Evolutionary conservation across 2,113 vertebrate species (phyloP), one percentile per base, ranked within the genome.

Genomic region (Urocitellus parryii): DNA sequence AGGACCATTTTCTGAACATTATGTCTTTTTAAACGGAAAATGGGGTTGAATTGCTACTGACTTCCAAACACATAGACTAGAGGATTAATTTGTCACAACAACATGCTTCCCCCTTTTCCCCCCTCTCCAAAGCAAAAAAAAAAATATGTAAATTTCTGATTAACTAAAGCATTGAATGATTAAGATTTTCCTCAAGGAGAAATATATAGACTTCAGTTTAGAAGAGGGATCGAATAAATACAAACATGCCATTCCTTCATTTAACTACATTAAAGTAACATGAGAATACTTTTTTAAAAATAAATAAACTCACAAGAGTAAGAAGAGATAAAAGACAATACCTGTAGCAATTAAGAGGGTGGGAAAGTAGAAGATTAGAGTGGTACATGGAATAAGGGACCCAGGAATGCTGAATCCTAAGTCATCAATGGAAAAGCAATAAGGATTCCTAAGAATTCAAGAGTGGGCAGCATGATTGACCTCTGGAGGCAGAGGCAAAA

Each of bases 71-170:
- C 29, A 53, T 2, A 80, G 45, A 61, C 27, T 34, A 72, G 4
- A 56, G 24, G 1, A 37, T 61, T 85, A 65, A 8, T 72, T 39
- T 58, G 48, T 58, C 65, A 77, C 20, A 25, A 74, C 45, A 29
- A 29, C 34, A 20, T 45, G 2, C 61, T 32, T 74, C 7, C 5
- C 6, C 27, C 29, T 9, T 3, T 37, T 10, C 1, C 8, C 29
- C 9, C 24, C n/a, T 45, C 37, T 27, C 45, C 53, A 90, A 93
- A 92, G 37, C 20, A 86, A 24, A 90, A 86, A 24, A 90, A 88
- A 20, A n/a, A 13, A 96, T 34, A 79, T 32, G 39, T 29, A 91
- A 32, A 80, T 73, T 76, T 76, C 42, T 84, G n/a, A 94, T 92
- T 83, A 77, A 68, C 11, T 61, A 24, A 88, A 95, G 70, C 24